These are phyloP conservation scores for Todiramphus saurophagus DNA, from an alignment of 2,113 vertebrate genomes.

Conservation along the genomic window DNA sequence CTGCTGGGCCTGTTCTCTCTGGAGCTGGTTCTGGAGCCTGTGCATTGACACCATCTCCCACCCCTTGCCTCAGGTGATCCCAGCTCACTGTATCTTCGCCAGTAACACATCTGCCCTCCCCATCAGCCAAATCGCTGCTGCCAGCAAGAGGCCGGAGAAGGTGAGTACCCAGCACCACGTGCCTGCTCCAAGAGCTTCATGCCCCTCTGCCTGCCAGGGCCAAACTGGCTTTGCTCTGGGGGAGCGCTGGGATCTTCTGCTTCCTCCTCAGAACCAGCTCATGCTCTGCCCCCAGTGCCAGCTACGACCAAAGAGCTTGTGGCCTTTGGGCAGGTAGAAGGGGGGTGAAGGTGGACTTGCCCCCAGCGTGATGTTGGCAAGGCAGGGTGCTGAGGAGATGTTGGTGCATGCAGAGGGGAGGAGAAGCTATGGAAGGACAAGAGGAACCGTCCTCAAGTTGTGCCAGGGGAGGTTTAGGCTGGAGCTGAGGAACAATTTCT, in stretches of 20 bases:
- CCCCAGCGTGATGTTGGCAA: background rate
- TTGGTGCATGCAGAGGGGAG: fast-evolving
- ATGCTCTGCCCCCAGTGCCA: background rate
- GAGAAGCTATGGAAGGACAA: background rate
- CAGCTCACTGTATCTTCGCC: slow-evolving; percentile 92
- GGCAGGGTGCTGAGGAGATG: background rate
- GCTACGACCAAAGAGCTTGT: background rate
- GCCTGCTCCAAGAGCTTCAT: background rate
- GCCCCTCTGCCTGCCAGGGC: background rate
- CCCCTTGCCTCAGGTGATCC: slow-evolving; percentile 75
- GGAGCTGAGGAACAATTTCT: background rate
- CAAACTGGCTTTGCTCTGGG: background rate
- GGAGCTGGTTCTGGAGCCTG: background rate
- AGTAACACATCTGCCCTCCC: slow-evolving; percentile 96
- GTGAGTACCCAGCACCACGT: slow-evolving; percentile 56
- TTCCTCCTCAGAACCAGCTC: background rate
- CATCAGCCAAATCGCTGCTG: slow-evolving; percentile 89
- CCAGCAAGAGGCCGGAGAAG: slow-evolving; percentile 94
- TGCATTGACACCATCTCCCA: background rate
- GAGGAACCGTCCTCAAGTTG: background rate
- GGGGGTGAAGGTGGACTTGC: background rate
- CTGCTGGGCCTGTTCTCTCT: background rate
- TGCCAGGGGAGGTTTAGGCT: too few species aligned
- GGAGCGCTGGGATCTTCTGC: background rate
- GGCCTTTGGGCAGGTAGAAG: background rate